These are phyloP conservation scores for Caranx ignobilis DNA, from an alignment of 2,113 vertebrate species.

Conservation along the genomic window DNA sequence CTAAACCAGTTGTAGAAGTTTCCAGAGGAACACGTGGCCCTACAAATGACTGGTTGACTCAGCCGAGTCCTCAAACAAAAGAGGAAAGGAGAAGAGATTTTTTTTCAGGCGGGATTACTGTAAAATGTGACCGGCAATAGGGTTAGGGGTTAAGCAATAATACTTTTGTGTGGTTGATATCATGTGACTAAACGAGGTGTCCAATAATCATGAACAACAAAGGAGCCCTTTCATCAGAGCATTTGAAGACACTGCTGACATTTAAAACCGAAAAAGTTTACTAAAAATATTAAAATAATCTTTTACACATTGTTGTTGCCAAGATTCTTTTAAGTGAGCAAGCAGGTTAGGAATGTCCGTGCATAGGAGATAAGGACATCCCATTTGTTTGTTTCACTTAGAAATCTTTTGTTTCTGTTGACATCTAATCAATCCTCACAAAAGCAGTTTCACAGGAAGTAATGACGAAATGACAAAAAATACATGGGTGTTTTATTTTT, in stretches of 20 bases:
- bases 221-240: not conserved
- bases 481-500: conserved; percentile 46
- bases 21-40: not conserved
- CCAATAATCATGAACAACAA: not conserved
- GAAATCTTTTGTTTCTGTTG: not conserved
- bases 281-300: not conserved
- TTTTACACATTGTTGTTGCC: not conserved
- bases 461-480: conserved; percentile 19
- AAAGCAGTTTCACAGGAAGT: conserved; percentile 23
- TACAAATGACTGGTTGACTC: conserved; percentile 20
- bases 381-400: not conserved
- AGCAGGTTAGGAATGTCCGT: conserved; percentile 59
- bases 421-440: not conserved
- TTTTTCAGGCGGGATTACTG: not conserved
- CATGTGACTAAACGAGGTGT: not conserved
- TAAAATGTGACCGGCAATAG: not conserved
- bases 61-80: not conserved
- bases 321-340: conserved; percentile 1
- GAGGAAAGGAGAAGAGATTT: conserved; percentile 5
- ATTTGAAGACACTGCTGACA: not conserved
- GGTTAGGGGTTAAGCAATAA: not conserved
- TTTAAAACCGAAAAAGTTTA: not conserved
- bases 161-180: conserved; percentile 1
- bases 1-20: not conserved
- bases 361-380: conserved; percentile 6